Conservation (phyloP, 2,888 invertebrate species). For the Drosophila gaucha region DNA sequence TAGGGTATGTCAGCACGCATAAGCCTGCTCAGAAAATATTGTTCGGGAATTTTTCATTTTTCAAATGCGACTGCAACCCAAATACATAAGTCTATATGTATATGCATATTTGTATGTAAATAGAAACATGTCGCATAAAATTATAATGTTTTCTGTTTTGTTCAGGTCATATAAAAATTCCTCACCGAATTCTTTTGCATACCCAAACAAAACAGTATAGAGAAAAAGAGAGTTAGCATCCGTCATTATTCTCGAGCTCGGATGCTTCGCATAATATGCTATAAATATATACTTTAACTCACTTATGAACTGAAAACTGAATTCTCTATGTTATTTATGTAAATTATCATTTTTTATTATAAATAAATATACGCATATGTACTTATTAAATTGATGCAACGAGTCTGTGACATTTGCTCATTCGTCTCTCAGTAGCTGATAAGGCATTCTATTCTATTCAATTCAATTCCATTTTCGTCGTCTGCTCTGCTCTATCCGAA, state of each 20-base stretch:
- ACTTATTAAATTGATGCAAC: slow-evolving; percentile 6
- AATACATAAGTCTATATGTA: background rate
- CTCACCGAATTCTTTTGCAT: slow-evolving; percentile 43
- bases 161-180: slow-evolving; percentile 35
- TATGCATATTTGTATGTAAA: slow-evolving; percentile 6
- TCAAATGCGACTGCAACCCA: background rate
- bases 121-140: slow-evolving; percentile 10
- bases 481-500: slow-evolving; percentile 14
- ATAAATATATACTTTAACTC: slow-evolving; percentile 4
- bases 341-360: slow-evolving; percentile 31
- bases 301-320: background rate
- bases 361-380: slow-evolving; percentile 3
- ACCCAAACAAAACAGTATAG: slow-evolving; percentile 1
- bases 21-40: slow-evolving; percentile 1
- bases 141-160: slow-evolving; percentile 5
- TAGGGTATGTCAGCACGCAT: background rate
- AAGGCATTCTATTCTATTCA: slow-evolving; percentile 30
- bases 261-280: background rate
- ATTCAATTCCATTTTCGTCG: slow-evolving; percentile 31
- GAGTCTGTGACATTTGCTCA: slow-evolving; percentile 17
- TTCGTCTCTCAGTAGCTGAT: slow-evolving; percentile 32
- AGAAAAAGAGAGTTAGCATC: slow-evolving; percentile 10
- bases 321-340: slow-evolving; percentile 23
- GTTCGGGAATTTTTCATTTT: background rate
- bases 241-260: slow-evolving; percentile 31